Evolutionary conservation across 2,113 vertebrate genomes (phyloP).

Genomic region (Synodontis membranacea): DNA sequence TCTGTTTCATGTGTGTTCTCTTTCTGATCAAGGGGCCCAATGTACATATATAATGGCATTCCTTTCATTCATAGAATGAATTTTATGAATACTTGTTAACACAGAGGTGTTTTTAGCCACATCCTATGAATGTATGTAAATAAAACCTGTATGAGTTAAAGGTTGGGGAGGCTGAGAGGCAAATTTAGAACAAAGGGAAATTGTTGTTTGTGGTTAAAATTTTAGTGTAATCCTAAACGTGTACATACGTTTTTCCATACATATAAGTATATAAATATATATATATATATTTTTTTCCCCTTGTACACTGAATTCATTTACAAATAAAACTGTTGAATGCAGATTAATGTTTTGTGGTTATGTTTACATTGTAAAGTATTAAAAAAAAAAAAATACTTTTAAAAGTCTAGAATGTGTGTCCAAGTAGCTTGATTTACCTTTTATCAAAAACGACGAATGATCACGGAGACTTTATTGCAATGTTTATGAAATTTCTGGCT

Average conservation of each 20-base stretch:
- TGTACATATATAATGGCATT: slow-evolving; percentile 76
- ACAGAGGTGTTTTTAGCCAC: slow-evolving; percentile 82
- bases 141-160: slow-evolving; percentile 78
- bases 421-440: background rate
- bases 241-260: slow-evolving; percentile 70
- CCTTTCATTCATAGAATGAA: slow-evolving; percentile 83
- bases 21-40: slow-evolving; percentile 50
- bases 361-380: background rate
- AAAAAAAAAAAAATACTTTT: too few species aligned
- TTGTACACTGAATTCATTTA: slow-evolving; percentile 92
- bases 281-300: slow-evolving; percentile 73
- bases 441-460: background rate
- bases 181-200: slow-evolving; percentile 65
- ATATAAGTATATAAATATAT: slow-evolving; percentile 57
- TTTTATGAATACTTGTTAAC: slow-evolving; percentile 77
- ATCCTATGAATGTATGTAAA: slow-evolving; percentile 99
- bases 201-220: slow-evolving; percentile 71
- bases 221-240: slow-evolving; percentile 63
- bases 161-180: background rate
- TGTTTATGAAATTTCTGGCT: background rate
- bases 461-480: background rate
- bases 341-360: slow-evolving; percentile 33
- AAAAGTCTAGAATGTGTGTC: background rate
- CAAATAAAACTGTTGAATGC: slow-evolving; percentile 87
- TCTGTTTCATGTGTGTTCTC: slow-evolving; percentile 49